Base-by-base conservation (phyloP, 2,113 vertebrate genomes). In the Condylura cristata region DNA sequence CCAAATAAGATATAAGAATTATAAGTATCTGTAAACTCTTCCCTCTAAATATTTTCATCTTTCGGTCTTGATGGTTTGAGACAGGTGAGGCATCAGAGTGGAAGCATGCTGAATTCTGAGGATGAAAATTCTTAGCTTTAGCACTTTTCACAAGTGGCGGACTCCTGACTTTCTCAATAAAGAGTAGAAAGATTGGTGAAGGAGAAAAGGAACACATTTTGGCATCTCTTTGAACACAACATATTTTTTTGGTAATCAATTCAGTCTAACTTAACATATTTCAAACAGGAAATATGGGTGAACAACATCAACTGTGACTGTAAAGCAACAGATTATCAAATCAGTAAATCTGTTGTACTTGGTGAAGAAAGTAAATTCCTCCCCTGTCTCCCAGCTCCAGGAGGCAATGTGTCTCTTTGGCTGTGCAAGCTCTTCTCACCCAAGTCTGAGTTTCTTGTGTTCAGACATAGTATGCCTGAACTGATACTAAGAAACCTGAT, bases 341-440 rank as follows among this genome's bases (percentile, higher is more conserved):
- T 98, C 98, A 98, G 98, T 98, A 98, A 98, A 98, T 98, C 99
- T 98, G 98, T 98, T 99, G 98, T 98, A 99, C 98, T 99, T 99
- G 98, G 98, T 98, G 98, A 99, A 98, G 98, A 98, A 98, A 97
- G 91, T 61, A 96, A 97, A 94, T 79, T 96, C 97, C 98, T 98
- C 98, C 96, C 96, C 97, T 97, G 98, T 97, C 97, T 96, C 95
- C 97, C 95, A 97, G 96, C 95, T 97, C 97, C 98, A 96, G 97
- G 96, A 98, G 98, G 97, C 97, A 96, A 97, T 95, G 97, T 86
- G 95, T 97, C 96, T 97, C 2, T 48, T 95, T 94, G 97, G 97
- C 97, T 94, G 96, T 90, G 96, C 94, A 97, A 93, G 95, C 96
- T 98, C 97, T 97, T 97, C 97, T 96, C 96, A 94, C 93, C 96